Base-by-base conservation (phyloP, 2,888 invertebrate genomes). In the Pristionchus arcanus region DNA sequence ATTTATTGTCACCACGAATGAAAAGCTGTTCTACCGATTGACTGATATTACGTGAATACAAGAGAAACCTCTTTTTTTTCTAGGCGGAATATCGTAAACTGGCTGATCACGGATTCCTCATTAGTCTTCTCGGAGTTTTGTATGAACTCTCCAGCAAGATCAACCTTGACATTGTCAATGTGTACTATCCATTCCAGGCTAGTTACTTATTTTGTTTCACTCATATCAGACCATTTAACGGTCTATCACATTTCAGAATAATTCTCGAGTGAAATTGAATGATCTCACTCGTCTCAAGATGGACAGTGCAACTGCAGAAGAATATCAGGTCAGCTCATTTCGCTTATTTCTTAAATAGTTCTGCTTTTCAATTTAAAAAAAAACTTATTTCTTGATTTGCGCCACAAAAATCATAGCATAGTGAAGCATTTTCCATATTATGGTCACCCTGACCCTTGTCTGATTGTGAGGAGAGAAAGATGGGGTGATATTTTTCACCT, bases 81-180 rank as follows among this genome's bases (percentile, higher is more conserved):
- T 93, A 96, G 95, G 97, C 97, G 59, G 98, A 98, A 95, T 98
- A 98, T 94, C 96, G 97, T 90, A 96, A 97, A 2, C 96, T 98
- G 0, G 97, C 98, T 21, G 97, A 98, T 11, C 98, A 99, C 95
- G 98, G 98, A 0, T 98, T 98, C 95, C 98, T 98, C 97, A 96
- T 98, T 93, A 99, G 99, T 96, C 96, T 98, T 31, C 96, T 98
- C 94, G 97, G 97, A 87, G 97, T 98, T 34, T 96, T 99, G 92
- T 98, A 98, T 95, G 97, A 97, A 95, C 96, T 99, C 37, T 97
- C 98, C 0, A 96, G 97, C 25, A 98, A 98, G 95, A 96, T 99
- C 89, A 97, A 97, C 95, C 95, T 98, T 91, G 97, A 98, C 25
- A 92, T 95, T 95, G 95, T 99, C 91, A 98, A 98, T 95, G 97